Evolutionary conservation across 2,113 vertebrate species (phyloP), one percentile per base, ranked within the genome.

Genomic region (rabbit (Oryctolagus cuniculus)): DNA sequence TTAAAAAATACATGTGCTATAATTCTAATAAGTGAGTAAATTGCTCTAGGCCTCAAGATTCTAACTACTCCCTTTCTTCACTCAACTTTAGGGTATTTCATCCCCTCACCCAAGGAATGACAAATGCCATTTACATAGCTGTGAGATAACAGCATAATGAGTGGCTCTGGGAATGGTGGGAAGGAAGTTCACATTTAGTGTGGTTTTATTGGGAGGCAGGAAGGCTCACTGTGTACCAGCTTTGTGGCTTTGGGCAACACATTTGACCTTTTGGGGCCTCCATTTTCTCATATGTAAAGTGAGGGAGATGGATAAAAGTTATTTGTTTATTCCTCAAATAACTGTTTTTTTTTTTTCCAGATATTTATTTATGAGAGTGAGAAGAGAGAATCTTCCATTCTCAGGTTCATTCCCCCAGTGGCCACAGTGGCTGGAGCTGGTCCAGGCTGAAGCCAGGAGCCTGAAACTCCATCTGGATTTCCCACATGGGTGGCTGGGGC

Each of bases 21-120:
- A 86, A 94, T 94, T 95, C 87, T 78, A 63, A 61, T 85, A 74
- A 85, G 53, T 92, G 87, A 91, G n/a, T 91, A 95, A 90, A 79
- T 80, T 53, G 66, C 73, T 92, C 13, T 75, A 89, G 88, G 89
- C 88, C 78, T 58, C 73, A 75, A 81, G 51, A 61, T 93, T 89
- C 44, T 66, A 95, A 78, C 55, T 58, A 93, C 73, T 81, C 92
- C 38, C 31, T 97, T 94, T 63, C 85, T 70, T 92, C 58, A 89
- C 90, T 72, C 29, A 38, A 17, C 92, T 79, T 90, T 38, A 86
- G 90, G 92, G 38, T n/a, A 38, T 93, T 89, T 94, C 22, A 87
- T 95, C 82, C 89, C 92, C 96, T 63, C 67, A 78, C 49, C 70
- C 75, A 77, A 77, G 36, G 80, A 36, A 92, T 83, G 90, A 85